Evolutionary conservation across 2,113 vertebrate genomes (phyloP).

Genomic region (Anhinga anhinga): DNA sequence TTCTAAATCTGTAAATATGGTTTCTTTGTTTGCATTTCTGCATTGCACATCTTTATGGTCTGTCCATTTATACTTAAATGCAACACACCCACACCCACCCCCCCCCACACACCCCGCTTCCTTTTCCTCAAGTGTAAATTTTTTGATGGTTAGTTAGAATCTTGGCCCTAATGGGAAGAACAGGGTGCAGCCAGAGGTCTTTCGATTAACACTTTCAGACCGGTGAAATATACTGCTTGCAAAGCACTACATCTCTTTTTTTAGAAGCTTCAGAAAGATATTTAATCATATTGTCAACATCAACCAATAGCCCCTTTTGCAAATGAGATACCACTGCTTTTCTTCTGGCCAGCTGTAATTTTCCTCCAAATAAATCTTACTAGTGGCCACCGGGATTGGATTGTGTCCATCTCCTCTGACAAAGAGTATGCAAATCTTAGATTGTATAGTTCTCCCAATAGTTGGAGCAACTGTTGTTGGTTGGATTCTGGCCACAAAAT

Average conservation of each 20-base stretch:
- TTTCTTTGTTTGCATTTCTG: background rate
- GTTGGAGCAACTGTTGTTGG: background rate
- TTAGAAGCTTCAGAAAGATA: background rate
- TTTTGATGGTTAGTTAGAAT: background rate
- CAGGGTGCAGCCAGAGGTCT: background rate
- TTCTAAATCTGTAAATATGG: background rate
- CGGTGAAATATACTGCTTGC: background rate
- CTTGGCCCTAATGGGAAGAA: background rate
- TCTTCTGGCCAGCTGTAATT: background rate
- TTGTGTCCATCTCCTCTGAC: background rate
- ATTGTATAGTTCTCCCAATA: background rate
- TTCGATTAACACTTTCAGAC: background rate
- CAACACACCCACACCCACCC: background rate
- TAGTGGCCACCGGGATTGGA: background rate
- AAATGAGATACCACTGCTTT: background rate
- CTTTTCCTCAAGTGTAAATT: background rate
- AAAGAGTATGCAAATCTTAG: background rate
- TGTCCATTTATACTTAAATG: background rate
- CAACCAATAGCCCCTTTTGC: background rate
- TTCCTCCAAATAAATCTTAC: background rate
- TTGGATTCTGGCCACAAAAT: background rate
- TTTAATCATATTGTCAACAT: background rate
- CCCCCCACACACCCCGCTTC: background rate
- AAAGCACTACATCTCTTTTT: background rate
- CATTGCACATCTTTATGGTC: background rate